phyloP scores from a whole-genome alignment of 2,888 invertebrate genomes.

The Encarsia formosa region DNA sequence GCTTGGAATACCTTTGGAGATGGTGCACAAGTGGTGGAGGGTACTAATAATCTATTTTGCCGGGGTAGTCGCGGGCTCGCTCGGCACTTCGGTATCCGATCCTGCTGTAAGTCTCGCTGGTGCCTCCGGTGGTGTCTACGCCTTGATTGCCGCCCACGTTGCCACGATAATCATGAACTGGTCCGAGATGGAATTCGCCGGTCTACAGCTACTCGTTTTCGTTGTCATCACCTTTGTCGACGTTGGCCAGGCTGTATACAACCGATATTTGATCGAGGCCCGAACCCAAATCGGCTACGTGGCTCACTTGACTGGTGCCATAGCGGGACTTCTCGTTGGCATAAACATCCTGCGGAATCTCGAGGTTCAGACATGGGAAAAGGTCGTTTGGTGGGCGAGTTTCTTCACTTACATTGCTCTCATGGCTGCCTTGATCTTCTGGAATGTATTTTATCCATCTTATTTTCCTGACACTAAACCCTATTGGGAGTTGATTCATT shows the following conservation, averaged over 20 bases:
- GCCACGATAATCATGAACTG: slow-evolving; percentile 94
- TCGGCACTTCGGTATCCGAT: slow-evolving; percentile 77
- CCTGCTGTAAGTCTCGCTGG: slow-evolving; percentile 81
- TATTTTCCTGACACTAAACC: too few species aligned
- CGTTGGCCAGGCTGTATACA: slow-evolving; percentile 86
- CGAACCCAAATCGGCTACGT: slow-evolving; percentile 85
- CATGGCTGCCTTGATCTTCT: slow-evolving; percentile 68
- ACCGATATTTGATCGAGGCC: slow-evolving; percentile 69
- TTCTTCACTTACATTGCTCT: slow-evolving; percentile 66
- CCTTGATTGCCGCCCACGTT: slow-evolving; percentile 87
- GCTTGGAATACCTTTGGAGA: slow-evolving; percentile 90
- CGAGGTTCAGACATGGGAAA: slow-evolving; percentile 76
- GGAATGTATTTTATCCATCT: slow-evolving; percentile 65
- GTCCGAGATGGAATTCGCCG: slow-evolving; percentile 93
- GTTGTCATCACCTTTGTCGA: slow-evolving; percentile 77
- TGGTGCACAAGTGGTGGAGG: slow-evolving; percentile 95
- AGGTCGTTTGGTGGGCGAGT: slow-evolving; percentile 76
- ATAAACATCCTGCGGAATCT: slow-evolving; percentile 81
- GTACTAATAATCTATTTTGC: slow-evolving; percentile 78
- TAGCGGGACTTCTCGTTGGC: slow-evolving; percentile 81
- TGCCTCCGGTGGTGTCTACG: slow-evolving; percentile 93
- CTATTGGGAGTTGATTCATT: too few species aligned
- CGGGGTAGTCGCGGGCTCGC: slow-evolving; percentile 80
- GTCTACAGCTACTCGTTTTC: slow-evolving; percentile 79
- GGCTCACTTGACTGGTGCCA: slow-evolving; percentile 88